Percentiles rank a stretch among this genome's conserved stretches.
Conservation (phyloP, 2,113 vertebrate species). For the Onychorhynchus coronatus region DNA sequence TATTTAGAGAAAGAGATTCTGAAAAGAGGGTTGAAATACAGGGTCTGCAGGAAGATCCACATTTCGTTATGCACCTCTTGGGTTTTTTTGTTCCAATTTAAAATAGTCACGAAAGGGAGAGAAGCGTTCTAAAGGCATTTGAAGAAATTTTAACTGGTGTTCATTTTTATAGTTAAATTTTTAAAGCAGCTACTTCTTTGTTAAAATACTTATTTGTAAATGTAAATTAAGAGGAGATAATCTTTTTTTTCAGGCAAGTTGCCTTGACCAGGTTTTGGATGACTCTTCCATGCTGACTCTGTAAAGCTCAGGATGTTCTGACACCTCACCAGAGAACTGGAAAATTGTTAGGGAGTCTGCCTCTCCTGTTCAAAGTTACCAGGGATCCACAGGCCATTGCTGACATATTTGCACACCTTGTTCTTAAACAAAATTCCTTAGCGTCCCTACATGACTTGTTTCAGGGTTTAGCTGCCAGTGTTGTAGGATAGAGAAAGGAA, state of each 20-base stretch:
- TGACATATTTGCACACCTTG: not conserved
- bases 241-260: not conserved
- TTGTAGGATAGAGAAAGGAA: not conserved
- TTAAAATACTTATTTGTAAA: not conserved
- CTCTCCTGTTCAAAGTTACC: not conserved
- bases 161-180: not conserved
- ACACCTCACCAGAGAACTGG: not conserved
- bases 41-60: not conserved
- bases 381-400: not conserved
- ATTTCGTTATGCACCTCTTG: not conserved
- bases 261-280: not conserved
- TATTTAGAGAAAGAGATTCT: not conserved
- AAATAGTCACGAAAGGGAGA: not conserved
- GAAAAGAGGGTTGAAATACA: not conserved
- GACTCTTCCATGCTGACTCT: not conserved
- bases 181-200: not conserved
- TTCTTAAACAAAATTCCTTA: conserved; percentile 6
- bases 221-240: not conserved
- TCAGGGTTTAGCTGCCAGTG: not conserved
- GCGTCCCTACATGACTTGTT: not conserved
- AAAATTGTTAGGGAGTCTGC: not conserved
- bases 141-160: not conserved
- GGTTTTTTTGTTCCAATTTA: not conserved
- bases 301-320: not conserved
- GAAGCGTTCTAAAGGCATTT: not conserved